A percentile compares a stretch with the other conserved stretches of the same genome.
These are phyloP conservation scores for Bathynomus jamesi DNA, from an alignment of 1,140 invertebrate genomes.

Conservation along the genomic window DNA sequence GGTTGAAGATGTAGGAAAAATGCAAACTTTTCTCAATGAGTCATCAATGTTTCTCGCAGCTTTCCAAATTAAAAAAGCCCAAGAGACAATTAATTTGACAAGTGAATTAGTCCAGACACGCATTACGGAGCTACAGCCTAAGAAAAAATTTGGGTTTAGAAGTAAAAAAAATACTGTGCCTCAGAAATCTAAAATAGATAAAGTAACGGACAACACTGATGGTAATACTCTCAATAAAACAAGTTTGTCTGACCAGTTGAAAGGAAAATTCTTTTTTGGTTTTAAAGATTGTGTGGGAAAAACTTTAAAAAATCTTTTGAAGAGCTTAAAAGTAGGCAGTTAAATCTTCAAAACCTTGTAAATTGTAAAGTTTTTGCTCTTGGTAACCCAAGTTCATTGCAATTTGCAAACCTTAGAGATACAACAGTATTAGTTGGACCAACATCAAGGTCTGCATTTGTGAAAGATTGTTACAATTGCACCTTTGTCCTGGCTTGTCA, in stretches of 20 bases:
- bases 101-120: conserved; percentile 58
- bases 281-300: conserved; percentile 58
- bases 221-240: conserved; percentile 43
- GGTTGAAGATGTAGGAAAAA: conserved; percentile 58
- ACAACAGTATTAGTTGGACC: conserved; percentile 67
- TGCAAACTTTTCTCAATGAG: conserved; percentile 72
- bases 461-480: conserved; percentile 71
- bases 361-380: conserved; percentile 67
- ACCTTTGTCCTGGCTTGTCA: conserved; percentile 84
- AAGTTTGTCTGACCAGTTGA: conserved; percentile 19
- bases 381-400: conserved; percentile 81
- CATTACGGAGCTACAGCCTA: conserved; percentile 61
- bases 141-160: conserved; percentile 89
- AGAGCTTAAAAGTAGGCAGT: conserved; percentile 65
- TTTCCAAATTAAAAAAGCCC: conserved; percentile 71
- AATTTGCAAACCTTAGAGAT: conserved; percentile 66
- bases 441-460: conserved; percentile 81
- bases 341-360: conserved; percentile 64
- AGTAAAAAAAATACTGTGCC: conserved; percentile 52
- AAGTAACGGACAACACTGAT: conserved; percentile 42
- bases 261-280: conserved; percentile 46
- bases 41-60: conserved; percentile 60
- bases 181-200: conserved; percentile 42
- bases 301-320: conserved; percentile 54
- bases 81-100: conserved; percentile 66